Base-by-base conservation (phyloP, 2,113 vertebrate genomes). In the Setophaga coronata region DNA sequence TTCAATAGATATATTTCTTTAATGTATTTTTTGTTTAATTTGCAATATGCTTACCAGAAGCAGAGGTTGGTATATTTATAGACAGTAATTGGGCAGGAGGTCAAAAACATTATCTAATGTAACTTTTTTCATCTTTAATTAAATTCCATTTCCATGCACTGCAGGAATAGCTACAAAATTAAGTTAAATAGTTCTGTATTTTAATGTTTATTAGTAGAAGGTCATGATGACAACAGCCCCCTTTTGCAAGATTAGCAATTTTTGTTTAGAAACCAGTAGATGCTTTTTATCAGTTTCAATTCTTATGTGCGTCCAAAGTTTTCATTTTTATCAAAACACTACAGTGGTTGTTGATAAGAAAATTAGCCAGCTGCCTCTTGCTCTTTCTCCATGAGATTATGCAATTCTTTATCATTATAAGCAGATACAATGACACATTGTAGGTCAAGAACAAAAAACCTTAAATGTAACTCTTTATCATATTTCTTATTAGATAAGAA, bases 71-170 rank as follows among this genome's bases (percentile, higher is more conserved):
- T 78, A 40, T 89, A 95, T 93, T 97, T 96, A 97, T 64, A 96
- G 78, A 38, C 57, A 70, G 40, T 94, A 97, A 97, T 94, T 97
- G 93, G 87, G 72, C 51, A 96, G 56, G 65, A 96, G 89, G 86
- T 97, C 88, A 96, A 96, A 97, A 97, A 60, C 48, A 97, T 97
- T 95, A 89, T 79, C 83, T 82, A 94, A 97, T 96, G 91, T 76
- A 94, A 94, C 29, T 82, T 97, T 98, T 97, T 95, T 77, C 20
- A 86, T 94, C 90, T 95, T 96, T 97, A 97, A 98, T 98, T 97
- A 96, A 98, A 96, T 97, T 97, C 40, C 38, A 67, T 82, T 96
- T 98, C 60, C 67, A 97, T 94, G 82, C 84, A 80, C n/a, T 87
- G 80, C 95, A 97, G 92, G 88, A 96, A 94, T 89, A 97, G 73